These are phyloP conservation scores for Hypomesus transpacificus DNA, from an alignment of 2,113 vertebrate genomes.

Conservation along the genomic window DNA sequence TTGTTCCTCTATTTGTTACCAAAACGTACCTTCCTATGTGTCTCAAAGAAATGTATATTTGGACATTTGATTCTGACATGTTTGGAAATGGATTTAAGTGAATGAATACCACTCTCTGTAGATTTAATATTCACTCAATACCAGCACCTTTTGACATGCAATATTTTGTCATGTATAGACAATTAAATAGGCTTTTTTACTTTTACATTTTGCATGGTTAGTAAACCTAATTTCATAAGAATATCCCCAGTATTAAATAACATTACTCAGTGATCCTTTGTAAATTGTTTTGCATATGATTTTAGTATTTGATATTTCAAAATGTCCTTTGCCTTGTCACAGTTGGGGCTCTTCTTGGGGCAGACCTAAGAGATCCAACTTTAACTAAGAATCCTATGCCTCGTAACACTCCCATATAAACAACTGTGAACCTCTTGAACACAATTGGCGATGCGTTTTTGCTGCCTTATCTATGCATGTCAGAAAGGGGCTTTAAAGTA, in stretches of 20 bases:
- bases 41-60: not conserved
- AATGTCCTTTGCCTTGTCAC: not conserved
- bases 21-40: not conserved
- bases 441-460: not conserved
- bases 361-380: not conserved
- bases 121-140: not conserved
- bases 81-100: too few relatives aligned
- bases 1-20: too few relatives aligned
- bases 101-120: too few relatives aligned
- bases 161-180: not conserved
- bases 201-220: slow-evolving; percentile 14
- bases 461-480: not conserved
- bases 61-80: too few relatives aligned
- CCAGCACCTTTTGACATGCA: slow-evolving; percentile 21
- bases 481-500: not conserved
- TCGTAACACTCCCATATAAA: not conserved
- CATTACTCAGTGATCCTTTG: not conserved
- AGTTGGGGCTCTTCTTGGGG: not conserved
- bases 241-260: not conserved
- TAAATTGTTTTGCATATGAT: not conserved
- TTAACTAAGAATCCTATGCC: too few relatives aligned
- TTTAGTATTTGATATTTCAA: not conserved
- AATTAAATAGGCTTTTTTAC: slow-evolving; percentile 15
- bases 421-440: slow-evolving; percentile 2
- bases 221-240: slow-evolving; percentile 3